Base-by-base conservation (phyloP, 2,113 vertebrate species). In the Protobothrops mucrosquamatus region DNA sequence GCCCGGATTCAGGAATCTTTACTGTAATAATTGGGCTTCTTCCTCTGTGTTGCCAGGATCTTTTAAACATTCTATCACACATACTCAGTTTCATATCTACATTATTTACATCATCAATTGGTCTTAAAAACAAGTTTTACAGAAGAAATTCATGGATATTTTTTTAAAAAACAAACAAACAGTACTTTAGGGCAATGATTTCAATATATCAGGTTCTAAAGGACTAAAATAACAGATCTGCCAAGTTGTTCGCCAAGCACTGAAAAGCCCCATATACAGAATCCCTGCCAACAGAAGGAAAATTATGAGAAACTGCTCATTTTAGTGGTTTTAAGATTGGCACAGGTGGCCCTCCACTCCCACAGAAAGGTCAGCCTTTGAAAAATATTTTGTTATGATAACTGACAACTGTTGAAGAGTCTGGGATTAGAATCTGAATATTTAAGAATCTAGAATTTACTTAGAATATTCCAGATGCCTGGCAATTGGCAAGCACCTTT, bases 311-410 rank as follows among this genome's bases (percentile, higher is more conserved):
- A 85, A 89, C n/a, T 89, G 52, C 69, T 89, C 51, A 85, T 85
- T 92, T 89, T 55, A 85, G 39, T 89, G 20, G 20, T 34, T 81
- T 74, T 92, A 85, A 85, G 43, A 92, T 85, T 10, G 95, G n/a
- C n/a, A 55, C 23, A 18, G 5, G 56, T 86, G 46, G 86, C 52
- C 89, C 9, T 92, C 59, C 18, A 9, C 23, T 95, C 93, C 91
- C 92, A 34, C 57, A 22, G 29, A 89, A 85, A 48, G 95, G 57
- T 64, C n/a, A 91, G 26, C 90, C 90, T 43, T 29, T 87, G 6
- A 7, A 61, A 89, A 6, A 93, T 61, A 43, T 54, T 91, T 22
- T 88, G 74, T 56, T 94, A 57, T 90, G 93, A 43, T 54, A 93
- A 69, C 7, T 89, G 69, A 88, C 91, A 92, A 39, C 85, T 89